These are phyloP conservation scores for Salvator merianae DNA, from an alignment of 2,113 vertebrate species.

Conservation along the genomic window DNA sequence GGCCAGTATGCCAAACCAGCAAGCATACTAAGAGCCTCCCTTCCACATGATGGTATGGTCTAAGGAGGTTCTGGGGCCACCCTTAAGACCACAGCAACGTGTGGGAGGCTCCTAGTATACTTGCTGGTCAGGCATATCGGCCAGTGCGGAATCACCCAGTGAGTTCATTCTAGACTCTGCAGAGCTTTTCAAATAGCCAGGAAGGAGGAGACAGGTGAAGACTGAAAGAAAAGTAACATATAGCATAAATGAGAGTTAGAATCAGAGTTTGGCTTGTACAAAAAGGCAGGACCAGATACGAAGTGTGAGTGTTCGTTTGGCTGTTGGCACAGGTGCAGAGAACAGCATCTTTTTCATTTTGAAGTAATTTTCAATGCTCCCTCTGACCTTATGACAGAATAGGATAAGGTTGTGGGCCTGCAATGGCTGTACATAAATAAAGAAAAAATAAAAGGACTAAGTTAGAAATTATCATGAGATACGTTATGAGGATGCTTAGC, in stretches of 20 bases:
- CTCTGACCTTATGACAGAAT: neutral
- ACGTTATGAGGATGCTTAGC: neutral
- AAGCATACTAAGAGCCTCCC: too few relatives aligned
- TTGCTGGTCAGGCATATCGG: too few relatives aligned
- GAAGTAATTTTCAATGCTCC: neutral
- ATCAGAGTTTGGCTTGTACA: neutral
- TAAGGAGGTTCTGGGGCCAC: too few relatives aligned
- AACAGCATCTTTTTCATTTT: neutral
- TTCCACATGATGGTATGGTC: too few relatives aligned
- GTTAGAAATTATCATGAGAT: neutral
- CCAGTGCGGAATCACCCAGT: too few relatives aligned
- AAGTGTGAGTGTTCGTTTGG: neutral
- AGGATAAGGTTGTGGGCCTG: neutral
- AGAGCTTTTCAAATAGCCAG: neutral
- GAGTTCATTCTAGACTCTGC: neutral
- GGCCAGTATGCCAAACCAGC: too few relatives aligned
- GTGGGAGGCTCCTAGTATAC: too few relatives aligned
- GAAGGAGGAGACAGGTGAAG: neutral
- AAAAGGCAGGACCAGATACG: conserved; percentile 2
- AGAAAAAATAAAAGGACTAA: neutral
- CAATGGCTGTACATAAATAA: neutral
- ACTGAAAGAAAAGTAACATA: too few relatives aligned
- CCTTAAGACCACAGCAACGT: too few relatives aligned
- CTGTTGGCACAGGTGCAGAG: neutral
- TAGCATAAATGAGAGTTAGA: neutral